A percentile compares a stretch with the other conserved stretches of the same genome.
Conservation (phyloP, 2,113 vertebrate genomes). For the Proterorhinus semilunaris region DNA sequence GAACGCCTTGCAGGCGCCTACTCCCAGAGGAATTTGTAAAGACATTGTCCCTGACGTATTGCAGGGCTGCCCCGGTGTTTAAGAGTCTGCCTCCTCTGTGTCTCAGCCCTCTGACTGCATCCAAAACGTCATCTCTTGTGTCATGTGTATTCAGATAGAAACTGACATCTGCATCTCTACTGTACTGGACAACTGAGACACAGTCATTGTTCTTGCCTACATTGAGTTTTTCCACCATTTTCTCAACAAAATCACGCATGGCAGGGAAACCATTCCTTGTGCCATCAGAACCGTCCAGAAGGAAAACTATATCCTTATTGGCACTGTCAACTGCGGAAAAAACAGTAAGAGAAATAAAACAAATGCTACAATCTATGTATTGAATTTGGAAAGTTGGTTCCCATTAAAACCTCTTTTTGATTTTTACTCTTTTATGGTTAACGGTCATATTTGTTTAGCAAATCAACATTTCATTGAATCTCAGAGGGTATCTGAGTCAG, state of each 20-base stretch:
- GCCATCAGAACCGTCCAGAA: too few relatives aligned
- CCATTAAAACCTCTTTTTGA: too few relatives aligned
- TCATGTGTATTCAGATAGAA: slow-evolving; percentile 57
- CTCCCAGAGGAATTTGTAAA: slow-evolving; percentile 79
- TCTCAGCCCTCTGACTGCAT: too few relatives aligned
- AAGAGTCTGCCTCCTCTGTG: slow-evolving; percentile 44
- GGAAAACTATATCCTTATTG: too few relatives aligned
- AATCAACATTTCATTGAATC: too few relatives aligned
- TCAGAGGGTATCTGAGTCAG: not conserved
- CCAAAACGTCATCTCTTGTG: slow-evolving; percentile 42
- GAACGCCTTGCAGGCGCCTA: slow-evolving; percentile 75
- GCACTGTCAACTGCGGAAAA: slow-evolving; percentile 18
- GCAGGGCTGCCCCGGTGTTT: slow-evolving; percentile 76
- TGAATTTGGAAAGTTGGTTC: too few relatives aligned
- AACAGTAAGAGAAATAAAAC: too few relatives aligned
- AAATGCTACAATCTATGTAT: not conserved
- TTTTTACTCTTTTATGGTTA: too few relatives aligned
- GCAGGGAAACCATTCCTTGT: too few relatives aligned
- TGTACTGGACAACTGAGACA: slow-evolving; percentile 59
- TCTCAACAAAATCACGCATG: too few relatives aligned
- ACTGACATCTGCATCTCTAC: slow-evolving; percentile 47
- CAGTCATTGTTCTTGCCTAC: slow-evolving; percentile 44
- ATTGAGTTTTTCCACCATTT: too few relatives aligned
- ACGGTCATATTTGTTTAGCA: too few relatives aligned
- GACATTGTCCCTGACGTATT: slow-evolving; percentile 50